A percentile compares a stretch with the other conserved stretches of the same genome.
Conservation (phyloP, 2,888 invertebrate genomes). For the Adelognathus sp. region DNA sequence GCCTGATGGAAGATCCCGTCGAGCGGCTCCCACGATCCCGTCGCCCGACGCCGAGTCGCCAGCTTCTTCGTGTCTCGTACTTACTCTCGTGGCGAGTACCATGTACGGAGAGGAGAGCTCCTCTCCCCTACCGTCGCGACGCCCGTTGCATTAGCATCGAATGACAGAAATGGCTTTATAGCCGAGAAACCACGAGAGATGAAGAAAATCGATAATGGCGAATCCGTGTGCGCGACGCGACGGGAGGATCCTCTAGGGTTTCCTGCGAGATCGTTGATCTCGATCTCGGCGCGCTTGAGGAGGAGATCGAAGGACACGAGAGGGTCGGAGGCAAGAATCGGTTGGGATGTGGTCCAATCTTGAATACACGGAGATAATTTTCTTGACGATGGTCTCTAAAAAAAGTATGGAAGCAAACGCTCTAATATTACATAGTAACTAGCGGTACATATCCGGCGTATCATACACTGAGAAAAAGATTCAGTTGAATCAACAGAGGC, state of each 20-base stretch:
- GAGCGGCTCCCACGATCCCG: conserved; percentile 58
- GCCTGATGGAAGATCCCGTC: conserved; percentile 43
- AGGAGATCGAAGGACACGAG: conserved; percentile 7
- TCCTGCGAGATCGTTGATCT: conserved; percentile 47
- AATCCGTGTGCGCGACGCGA: conserved; percentile 21
- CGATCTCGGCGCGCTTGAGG: conserved; percentile 20
- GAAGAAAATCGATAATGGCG: conserved; percentile 70
- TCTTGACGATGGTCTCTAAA: background rate
- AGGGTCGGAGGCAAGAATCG: background rate
- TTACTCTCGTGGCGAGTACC: conserved; percentile 51
- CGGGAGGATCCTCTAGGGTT: conserved; percentile 41
- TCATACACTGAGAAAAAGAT: too few species aligned
- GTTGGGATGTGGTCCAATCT: background rate
- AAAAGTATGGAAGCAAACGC: too few species aligned
- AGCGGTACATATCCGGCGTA: too few species aligned
- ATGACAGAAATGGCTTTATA: conserved; percentile 76
- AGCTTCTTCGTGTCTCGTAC: conserved; percentile 57
- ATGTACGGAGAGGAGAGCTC: conserved; percentile 61
- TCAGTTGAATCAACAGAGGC: too few species aligned
- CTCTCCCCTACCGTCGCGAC: too few species aligned
- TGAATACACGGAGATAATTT: background rate
- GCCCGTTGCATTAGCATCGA: conserved; percentile 71
- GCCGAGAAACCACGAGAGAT: conserved; percentile 63
- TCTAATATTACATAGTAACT: too few species aligned
- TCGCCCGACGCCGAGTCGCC: conserved; percentile 54